phyloP scores from a whole-genome alignment of 2,888 invertebrate genomes.

The Morpho helenor region DNA sequence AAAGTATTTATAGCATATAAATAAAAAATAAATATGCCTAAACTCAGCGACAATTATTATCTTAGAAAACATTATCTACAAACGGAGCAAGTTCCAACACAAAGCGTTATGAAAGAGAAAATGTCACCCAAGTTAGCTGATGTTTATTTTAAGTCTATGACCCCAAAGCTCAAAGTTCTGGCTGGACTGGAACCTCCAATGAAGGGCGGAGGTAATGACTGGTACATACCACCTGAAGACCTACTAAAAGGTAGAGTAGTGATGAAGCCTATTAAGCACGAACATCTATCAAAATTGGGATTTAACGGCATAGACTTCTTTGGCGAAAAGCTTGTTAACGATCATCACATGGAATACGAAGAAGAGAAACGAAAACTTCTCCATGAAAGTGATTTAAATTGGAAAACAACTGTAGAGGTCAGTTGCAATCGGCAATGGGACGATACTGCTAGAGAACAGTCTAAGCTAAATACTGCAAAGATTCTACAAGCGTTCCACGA shows the following conservation, averaged over 20 bases:
- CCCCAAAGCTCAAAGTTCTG: slow-evolving; percentile 46
- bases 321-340: slow-evolving; percentile 40
- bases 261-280: slow-evolving; percentile 49
- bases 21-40: slow-evolving; percentile 17
- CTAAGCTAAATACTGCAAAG: slow-evolving; percentile 41
- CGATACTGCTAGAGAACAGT: slow-evolving; percentile 35
- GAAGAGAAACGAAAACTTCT: slow-evolving; percentile 40
- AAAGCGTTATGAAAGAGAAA: slow-evolving; percentile 52
- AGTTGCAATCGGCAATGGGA: slow-evolving; percentile 39
- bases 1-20: neutral
- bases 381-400: slow-evolving; percentile 43
- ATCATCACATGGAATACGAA: slow-evolving; percentile 40
- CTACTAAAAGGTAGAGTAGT: slow-evolving; percentile 49
- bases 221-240: slow-evolving; percentile 58
- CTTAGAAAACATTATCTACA: slow-evolving; percentile 55
- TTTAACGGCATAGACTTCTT: slow-evolving; percentile 46
- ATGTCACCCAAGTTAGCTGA: slow-evolving; percentile 56
- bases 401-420: slow-evolving; percentile 43
- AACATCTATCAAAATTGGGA: slow-evolving; percentile 46
- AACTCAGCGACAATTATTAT: slow-evolving; percentile 53
- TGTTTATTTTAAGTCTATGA: slow-evolving; percentile 65
- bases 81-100: slow-evolving; percentile 58
- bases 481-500: slow-evolving; percentile 48
- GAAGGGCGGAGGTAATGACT: slow-evolving; percentile 60
- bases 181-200: slow-evolving; percentile 63